A percentile compares a stretch with the other conserved stretches of the same genome.
phyloP scores from a whole-genome alignment of 1,140 invertebrate species.

The Dreissena rostriformis region DNA sequence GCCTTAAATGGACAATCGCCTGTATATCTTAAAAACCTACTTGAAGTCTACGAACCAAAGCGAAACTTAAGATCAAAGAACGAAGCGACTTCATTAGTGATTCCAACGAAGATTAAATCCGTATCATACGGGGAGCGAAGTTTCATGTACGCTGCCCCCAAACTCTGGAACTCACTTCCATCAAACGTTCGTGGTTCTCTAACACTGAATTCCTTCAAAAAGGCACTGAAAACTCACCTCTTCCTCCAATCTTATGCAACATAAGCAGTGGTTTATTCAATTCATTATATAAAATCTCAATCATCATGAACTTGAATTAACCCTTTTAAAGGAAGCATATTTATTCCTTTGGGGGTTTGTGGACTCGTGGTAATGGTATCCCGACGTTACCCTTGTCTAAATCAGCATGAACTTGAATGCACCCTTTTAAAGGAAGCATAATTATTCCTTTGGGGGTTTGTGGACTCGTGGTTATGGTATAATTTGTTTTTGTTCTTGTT shows the following conservation, averaged over 20 bases:
- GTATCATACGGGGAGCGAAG: slow-evolving; percentile 13
- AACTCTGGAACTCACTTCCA: slow-evolving; percentile 18
- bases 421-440: too few relatives aligned
- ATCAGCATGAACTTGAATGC: too few relatives aligned
- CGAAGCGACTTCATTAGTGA: neutral
- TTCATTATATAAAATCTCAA: too few relatives aligned
- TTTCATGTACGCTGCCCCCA: slow-evolving; percentile 16
- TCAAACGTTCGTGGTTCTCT: neutral
- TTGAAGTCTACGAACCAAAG: slow-evolving; percentile 5
- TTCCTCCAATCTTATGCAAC: slow-evolving; percentile 1
- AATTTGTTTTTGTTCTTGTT: too few relatives aligned
- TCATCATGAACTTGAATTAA: too few relatives aligned
- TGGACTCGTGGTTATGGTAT: too few relatives aligned
- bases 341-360: too few relatives aligned
- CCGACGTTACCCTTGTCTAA: too few relatives aligned
- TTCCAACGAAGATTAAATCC: slow-evolving; percentile 6
- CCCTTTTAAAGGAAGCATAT: too few relatives aligned
- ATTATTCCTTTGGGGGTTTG: too few relatives aligned
- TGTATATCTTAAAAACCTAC: neutral
- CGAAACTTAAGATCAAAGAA: slow-evolving; percentile 17
- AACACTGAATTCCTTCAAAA: slow-evolving; percentile 28
- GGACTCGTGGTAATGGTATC: too few relatives aligned
- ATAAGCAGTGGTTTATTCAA: too few relatives aligned
- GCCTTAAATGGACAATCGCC: slow-evolving; percentile 5
- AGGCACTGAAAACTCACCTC: slow-evolving; percentile 12